Base-by-base conservation (phyloP, 2,797 vertebrate genomes). In the Urosaurus nigricauda region DNA sequence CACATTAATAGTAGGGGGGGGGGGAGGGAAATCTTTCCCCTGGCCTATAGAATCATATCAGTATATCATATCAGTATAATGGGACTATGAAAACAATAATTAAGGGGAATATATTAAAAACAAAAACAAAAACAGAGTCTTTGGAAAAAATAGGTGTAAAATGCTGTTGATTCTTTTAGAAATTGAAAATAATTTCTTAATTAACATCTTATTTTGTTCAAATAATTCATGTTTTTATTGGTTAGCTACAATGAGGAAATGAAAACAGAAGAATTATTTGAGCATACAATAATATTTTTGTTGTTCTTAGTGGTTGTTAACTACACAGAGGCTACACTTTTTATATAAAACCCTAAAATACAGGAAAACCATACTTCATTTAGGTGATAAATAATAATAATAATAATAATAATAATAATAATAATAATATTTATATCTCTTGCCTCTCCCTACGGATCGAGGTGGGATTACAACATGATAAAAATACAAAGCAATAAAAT, bases 61-160 rank as follows among this genome's bases (percentile, higher is more conserved):
- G 89, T 88, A 89, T 75, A 73, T 92, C 87, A 93, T 14, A 77
- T 83, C 92, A 91, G 89, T 88, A 89, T 75, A 73, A 88, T n/a
- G 51, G 53, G 21, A 12, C n/a, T 32, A 68, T 78, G 51, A 43
- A 40, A 88, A 53, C 51, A 37, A 8, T 53, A 29, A 32, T 75
- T 60, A 70, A 83, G 1, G 13, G 56, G 77, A 40, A 65, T 0
- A 26, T 82, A n/a, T 86, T 43, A 82, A 37, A 43, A 29, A 13
- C 73, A 60, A 16, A 8, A 53, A 65, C 58, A 65, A 37, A 90
- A 90, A 17, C 35, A 73, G 21, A 71, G 4, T 11, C 0, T 0
- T 85, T 79, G 65, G 4, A 85, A 35, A 21, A 47, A 86, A 80
- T 78, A 91, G 53, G 43, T 92, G 88, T 90, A 89, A 53, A n/a